Evolutionary conservation across 2,797 vertebrate genomes (phyloP), one percentile per base, ranked within the genome.

Genomic region (Periophthalmus magnuspinnatus): DNA sequence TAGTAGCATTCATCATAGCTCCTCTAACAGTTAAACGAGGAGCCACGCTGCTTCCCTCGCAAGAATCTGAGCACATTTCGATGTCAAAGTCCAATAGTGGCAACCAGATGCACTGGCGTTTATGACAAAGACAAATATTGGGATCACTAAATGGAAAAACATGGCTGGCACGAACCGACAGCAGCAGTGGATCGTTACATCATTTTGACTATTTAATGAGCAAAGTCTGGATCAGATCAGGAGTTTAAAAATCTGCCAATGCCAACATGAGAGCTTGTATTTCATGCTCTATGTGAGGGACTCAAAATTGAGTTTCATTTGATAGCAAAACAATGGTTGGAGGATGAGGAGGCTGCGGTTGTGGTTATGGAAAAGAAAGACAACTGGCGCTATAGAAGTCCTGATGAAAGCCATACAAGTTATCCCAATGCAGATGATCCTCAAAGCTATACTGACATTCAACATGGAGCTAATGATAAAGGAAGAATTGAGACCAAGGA

Each of bases 1-100:
- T 72, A 86, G 86, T 75, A 88, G 77, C 91, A 92, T 93, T 90
- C 84, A 92, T 93, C 91, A 93, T 83, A 84, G 75, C 88, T 80
- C 73, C 22, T n/a, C 72, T 59, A 80, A 82, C 81, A 78, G 77
- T 81, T 78, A 76, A 86, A 86, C 77, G 83, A 90, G 80, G 83
- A 77, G 74, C 74, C 84, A 74, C 69, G 64, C 79, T 81, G 81
- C 80, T 73, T 71, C 76, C 71, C 81, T 63, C 80, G 67, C 28
- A 82, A 81, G 86, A 85, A 78, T 77, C 76, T 74, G 67, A 65
- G 33, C 69, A 45, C 77, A 81, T 84, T 87, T 86, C 54, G 48
- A 78, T 77, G 87, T 87, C 81, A 79, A 75, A 41, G 65, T 52
- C 77, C 72, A 77, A 79, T 79, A 77, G 86, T 79, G 78, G 72